Base-by-base conservation (phyloP, 2,797 vertebrate species). In the Oreortyx pictus region DNA sequence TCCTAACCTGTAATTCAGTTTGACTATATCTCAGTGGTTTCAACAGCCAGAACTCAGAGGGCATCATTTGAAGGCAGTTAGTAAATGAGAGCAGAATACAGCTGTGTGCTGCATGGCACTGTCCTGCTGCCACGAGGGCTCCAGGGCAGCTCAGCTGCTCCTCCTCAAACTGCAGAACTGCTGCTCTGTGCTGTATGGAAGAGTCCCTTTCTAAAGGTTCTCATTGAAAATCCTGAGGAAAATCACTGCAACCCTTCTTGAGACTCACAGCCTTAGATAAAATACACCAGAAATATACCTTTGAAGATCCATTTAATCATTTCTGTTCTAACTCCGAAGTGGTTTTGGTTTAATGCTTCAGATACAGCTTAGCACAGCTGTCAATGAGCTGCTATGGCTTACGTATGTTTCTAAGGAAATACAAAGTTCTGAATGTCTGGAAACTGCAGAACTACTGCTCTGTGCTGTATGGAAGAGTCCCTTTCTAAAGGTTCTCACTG, bases 331-430 rank as follows among this genome's bases (percentile, higher is more conserved):
- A 73, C 61, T 62, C 74, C 22, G 24, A 70, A 89, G 27, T 78
- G 82, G 85, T 90, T 84, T 94, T 94, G 88, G 50, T 78, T 91
- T 82, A 87, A 74, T 39, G 82, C 81, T 72, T 92, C 81, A 91
- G 77, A 91, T 47, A 35, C 54, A 88, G 49, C 41, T 79, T 49
- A 78, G 14, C 15, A 25, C 67, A 67, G 52, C 89, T 82, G 33
- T 64, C 72, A 80, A 74, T 29, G 78, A 84, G 44, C 44, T 86
- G 41, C 85, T 84, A 86, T 52, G 65, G 37, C 50, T 93, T 70
- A 77, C 79, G 54, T 41, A 82, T 84, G 84, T 77, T 93, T 65
- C 89, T 88, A 64, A 91, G 75, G 85, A 82, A 77, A 74, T 50
- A 59, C 44, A 22, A 76, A 88, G 46, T 84, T 67, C 57, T 61